Conservation (phyloP, 2,888 invertebrate species). For the Napeogenes inachia region DNA sequence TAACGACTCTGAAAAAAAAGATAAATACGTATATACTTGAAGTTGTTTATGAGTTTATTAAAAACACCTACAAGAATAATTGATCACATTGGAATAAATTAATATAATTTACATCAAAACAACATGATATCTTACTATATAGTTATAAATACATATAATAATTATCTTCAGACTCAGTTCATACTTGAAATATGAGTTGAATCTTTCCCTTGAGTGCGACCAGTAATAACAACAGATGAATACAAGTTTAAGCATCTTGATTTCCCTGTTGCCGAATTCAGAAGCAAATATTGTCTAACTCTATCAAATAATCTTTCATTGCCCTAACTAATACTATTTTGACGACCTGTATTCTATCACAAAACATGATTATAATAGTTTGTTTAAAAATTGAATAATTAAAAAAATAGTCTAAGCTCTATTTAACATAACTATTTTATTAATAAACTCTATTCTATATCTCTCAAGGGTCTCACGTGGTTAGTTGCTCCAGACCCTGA, state of each 20-base stretch:
- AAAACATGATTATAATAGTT: not conserved
- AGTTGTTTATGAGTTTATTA: not conserved
- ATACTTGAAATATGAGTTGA: constrained; percentile 5
- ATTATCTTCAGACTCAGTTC: constrained; percentile 7
- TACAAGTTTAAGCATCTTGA: constrained; percentile 63
- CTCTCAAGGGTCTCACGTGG: constrained; percentile 18
- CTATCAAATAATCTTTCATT: constrained; percentile 5
- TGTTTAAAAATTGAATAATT: no score
- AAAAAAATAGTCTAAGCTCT: no score
- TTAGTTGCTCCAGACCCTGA: constrained; percentile 38
- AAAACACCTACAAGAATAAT: not conserved
- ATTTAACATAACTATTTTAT: not conserved
- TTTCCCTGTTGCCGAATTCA: constrained; percentile 68
- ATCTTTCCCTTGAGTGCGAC: constrained; percentile 33
- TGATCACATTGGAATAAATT: no score
- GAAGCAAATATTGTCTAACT: constrained; percentile 44
- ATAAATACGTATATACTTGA: not conserved
- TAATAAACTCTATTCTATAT: constrained; percentile 23
- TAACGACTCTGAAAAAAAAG: not conserved
- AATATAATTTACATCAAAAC: constrained; percentile 10
- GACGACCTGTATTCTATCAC: not conserved
- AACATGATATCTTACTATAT: not conserved
- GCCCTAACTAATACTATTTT: not conserved
- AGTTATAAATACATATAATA: constrained; percentile 17
- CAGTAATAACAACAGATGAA: constrained; percentile 45